Evolutionary conservation across 1,140 invertebrate genomes (phyloP).

Genomic region (Drosophila albomicans): DNA sequence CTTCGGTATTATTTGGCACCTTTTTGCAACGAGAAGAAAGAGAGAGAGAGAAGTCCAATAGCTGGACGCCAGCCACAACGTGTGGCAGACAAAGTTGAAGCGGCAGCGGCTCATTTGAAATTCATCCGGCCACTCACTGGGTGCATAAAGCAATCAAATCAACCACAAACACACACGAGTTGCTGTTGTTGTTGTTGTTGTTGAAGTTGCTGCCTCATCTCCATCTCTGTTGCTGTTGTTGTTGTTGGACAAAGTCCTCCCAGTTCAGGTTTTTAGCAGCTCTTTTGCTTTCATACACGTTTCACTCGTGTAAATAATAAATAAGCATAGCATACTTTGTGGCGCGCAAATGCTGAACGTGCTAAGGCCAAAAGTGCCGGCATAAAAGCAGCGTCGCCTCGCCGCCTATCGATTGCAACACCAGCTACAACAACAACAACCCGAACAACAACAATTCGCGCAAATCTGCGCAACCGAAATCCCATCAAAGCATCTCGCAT

Average conservation of each 20-base stretch:
- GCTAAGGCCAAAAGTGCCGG: conserved; percentile 40
- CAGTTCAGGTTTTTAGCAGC: conserved; percentile 53
- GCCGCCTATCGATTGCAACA: conserved; percentile 72
- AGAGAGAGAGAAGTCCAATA: neutral
- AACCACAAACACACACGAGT: conserved; percentile 69
- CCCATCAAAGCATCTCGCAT: conserved; percentile 21
- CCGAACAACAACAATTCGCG: conserved; percentile 6
- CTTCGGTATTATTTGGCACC: conserved; percentile 34
- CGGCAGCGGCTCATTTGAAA: conserved; percentile 77
- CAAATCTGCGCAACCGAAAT: conserved; percentile 31
- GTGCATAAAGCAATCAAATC: conserved; percentile 84
- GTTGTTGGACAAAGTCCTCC: conserved; percentile 13
- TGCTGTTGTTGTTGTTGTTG: conserved; percentile 18
- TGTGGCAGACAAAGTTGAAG: conserved; percentile 14
- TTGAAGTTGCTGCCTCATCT: conserved; percentile 2
- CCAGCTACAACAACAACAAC: conserved; percentile 9
- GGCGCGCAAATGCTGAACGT: conserved; percentile 69
- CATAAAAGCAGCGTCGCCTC: conserved; percentile 44
- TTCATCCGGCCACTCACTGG: conserved; percentile 84
- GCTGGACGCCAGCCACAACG: neutral
- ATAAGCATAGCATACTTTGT: conserved; percentile 80
- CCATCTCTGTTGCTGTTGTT: conserved; percentile 19
- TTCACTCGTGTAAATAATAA: conserved; percentile 82
- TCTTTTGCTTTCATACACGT: conserved; percentile 75
- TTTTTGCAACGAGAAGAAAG: conserved; percentile 15